Base-by-base conservation (phyloP, 2,113 vertebrate species). In the Chaetodon auriga region DNA sequence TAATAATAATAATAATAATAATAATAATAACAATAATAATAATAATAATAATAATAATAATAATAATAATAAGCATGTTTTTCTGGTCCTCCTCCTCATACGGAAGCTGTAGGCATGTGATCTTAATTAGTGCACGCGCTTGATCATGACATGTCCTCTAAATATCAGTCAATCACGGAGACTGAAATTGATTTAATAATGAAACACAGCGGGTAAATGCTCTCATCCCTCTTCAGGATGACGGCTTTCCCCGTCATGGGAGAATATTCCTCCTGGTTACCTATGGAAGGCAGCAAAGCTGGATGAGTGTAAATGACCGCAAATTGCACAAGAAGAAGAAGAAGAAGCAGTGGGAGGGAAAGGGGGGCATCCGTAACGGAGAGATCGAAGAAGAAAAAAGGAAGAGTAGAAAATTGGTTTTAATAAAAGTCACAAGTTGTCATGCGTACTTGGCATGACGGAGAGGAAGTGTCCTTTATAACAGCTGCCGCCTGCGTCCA, bases 351-450 rank as follows among this genome's bases (percentile, higher is more conserved):
- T 3, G 3, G 13, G 13, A n/a, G 6, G 12, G 38, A 13, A 13
- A 36, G 54, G 82, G 74, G 69, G 68, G 57, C 68, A 71, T 75
- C 38, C 58, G 35, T 58, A 73, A 85, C 60, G 57, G 51, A 35
- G 54, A 54, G 76, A 68, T 48, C 30, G 14, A 15, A 46, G 53
- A 60, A 68, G 73, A 54, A 58, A 64, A 75, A 81, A 61, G 80
- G 89, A 72, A 83, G 8, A 6, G 51, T 2, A 78, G 78, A 74
- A 71, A 78, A 75, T 49, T 55, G 66, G 11, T 49, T 79, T 18
- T 91, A 92, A 94, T 93, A 61, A 61, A 90, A 93, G 93, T 94
- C 93, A 94, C 93, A 94, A 93, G 92, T 86, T 86, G 84, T 92
- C 90, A 91, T 89, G 91, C 80, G 81, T 86, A 13, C 77, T 85